phyloP scores from a whole-genome alignment of 1,140 invertebrate genomes.

The Lepidurus arcticus region DNA sequence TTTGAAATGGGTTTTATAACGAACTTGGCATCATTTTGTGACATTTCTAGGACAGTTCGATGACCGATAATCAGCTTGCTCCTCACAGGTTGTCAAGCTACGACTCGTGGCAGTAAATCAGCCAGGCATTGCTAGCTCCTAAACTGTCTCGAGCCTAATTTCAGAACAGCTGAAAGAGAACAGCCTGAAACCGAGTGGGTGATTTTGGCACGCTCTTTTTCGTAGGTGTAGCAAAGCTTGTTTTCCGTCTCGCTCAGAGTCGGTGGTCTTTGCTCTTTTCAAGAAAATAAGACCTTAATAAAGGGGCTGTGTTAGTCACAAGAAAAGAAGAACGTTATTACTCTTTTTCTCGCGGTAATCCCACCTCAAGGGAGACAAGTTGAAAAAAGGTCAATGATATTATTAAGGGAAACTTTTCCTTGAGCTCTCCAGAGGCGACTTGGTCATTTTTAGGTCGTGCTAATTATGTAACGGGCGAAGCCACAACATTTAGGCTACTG shows the following conservation, averaged over 20 bases:
- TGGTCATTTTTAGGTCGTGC: too few species aligned
- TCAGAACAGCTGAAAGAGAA: slow-evolving; percentile 3
- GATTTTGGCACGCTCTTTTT: neutral
- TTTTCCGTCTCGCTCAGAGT: neutral
- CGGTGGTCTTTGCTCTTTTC: too few species aligned
- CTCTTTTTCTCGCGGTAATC: too few species aligned
- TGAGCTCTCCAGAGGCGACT: too few species aligned
- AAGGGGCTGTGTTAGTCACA: too few species aligned
- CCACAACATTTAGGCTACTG: too few species aligned
- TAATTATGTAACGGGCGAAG: too few species aligned
- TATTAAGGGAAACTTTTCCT: too few species aligned
- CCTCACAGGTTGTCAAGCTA: neutral
- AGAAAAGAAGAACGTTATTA: too few species aligned
- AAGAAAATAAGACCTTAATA: too few species aligned
- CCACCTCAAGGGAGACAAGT: too few species aligned
- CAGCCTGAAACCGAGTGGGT: neutral
- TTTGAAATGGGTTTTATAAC: neutral
- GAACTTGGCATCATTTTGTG: neutral
- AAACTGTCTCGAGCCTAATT: neutral
- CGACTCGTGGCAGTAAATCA: neutral
- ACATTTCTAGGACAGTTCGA: neutral
- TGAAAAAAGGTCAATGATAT: too few species aligned
- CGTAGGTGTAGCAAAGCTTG: neutral
- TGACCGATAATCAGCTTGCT: neutral
- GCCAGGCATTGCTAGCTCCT: neutral